Evolutionary conservation across 2,113 vertebrate genomes (phyloP).

Genomic region (Platycercus adscitus): DNA sequence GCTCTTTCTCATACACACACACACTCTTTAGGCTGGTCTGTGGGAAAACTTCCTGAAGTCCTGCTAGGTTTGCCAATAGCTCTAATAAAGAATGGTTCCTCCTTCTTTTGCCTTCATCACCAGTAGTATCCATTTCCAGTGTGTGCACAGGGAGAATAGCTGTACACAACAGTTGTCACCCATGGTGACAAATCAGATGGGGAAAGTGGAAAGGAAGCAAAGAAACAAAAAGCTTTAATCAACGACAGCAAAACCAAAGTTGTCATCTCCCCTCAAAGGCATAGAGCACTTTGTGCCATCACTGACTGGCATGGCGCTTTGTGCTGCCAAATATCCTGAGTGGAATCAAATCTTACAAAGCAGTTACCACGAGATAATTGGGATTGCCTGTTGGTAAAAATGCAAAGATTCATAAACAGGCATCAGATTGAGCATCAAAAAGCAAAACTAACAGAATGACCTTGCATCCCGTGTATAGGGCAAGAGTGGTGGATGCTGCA

Average conservation of each 20-base stretch:
- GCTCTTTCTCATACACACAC: not conserved
- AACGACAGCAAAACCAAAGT: not conserved
- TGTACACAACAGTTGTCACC: not conserved
- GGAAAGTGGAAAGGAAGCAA: not conserved
- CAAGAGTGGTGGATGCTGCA: not conserved
- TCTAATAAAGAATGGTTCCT: not conserved
- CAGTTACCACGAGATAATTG: not conserved
- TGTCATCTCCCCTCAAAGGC: not conserved
- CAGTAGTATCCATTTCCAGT: not conserved
- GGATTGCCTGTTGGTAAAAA: not conserved
- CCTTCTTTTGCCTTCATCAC: not conserved
- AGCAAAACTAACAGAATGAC: not conserved
- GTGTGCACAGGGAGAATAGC: not conserved
- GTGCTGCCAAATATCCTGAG: not conserved
- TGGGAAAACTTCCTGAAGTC: not conserved
- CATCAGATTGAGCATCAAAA: not conserved
- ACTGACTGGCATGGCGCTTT: not conserved
- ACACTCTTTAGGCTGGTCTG: not conserved
- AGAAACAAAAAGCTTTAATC: not conserved
- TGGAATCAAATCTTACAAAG: not conserved
- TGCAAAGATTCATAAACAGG: not conserved
- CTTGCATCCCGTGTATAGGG: not conserved
- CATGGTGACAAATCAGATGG: not conserved
- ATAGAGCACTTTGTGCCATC: not conserved
- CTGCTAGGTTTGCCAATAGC: not conserved